A percentile compares a stretch with the other conserved stretches of the same genome.
Conservation (phyloP, 1,140 invertebrate genomes). For the Stegodyphus mimosarum region DNA sequence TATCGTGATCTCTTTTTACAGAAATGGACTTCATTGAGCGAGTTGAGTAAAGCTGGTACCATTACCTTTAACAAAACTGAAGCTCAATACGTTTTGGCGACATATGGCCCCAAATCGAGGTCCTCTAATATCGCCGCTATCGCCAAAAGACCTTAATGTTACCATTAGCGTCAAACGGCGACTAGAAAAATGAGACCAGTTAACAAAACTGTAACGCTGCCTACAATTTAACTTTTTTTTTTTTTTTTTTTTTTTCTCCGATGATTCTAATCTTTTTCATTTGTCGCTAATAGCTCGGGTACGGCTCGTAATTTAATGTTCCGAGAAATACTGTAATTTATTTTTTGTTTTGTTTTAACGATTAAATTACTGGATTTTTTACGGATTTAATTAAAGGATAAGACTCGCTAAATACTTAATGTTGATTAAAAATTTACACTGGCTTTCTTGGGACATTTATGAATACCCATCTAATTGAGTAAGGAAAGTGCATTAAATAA, state of each 20-base stretch:
- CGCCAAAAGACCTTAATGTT: slow-evolving; percentile 44
- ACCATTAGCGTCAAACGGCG: slow-evolving; percentile 52
- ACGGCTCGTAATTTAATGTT: slow-evolving; percentile 51
- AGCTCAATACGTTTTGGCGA: slow-evolving; percentile 50
- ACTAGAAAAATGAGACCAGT: slow-evolving; percentile 55
- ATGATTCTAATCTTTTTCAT: slow-evolving; percentile 55
- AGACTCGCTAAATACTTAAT: slow-evolving; percentile 37
- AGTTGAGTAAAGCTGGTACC: slow-evolving; percentile 29
- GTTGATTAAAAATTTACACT: slow-evolving; percentile 26
- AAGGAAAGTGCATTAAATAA: no score
- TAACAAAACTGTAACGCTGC: slow-evolving; percentile 40
- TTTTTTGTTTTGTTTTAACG: slow-evolving; percentile 12
- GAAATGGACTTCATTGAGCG: slow-evolving; percentile 37
- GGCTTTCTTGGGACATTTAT: no score
- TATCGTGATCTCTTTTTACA: slow-evolving; percentile 26
- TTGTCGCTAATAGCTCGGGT: slow-evolving; percentile 49
- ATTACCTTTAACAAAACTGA: slow-evolving; percentile 50
- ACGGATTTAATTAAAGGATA: slow-evolving; percentile 43
- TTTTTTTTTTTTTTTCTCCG: slow-evolving; percentile 13
- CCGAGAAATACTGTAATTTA: neutral
- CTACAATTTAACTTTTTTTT: slow-evolving; percentile 38
- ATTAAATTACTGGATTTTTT: slow-evolving; percentile 18
- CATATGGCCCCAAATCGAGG: slow-evolving; percentile 57
- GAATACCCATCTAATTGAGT: no score
- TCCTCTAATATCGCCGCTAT: slow-evolving; percentile 45